Evolutionary conservation across 64 coral and sea anemone genomes (phyloP).

Genomic region (Montipora foliosa): DNA sequence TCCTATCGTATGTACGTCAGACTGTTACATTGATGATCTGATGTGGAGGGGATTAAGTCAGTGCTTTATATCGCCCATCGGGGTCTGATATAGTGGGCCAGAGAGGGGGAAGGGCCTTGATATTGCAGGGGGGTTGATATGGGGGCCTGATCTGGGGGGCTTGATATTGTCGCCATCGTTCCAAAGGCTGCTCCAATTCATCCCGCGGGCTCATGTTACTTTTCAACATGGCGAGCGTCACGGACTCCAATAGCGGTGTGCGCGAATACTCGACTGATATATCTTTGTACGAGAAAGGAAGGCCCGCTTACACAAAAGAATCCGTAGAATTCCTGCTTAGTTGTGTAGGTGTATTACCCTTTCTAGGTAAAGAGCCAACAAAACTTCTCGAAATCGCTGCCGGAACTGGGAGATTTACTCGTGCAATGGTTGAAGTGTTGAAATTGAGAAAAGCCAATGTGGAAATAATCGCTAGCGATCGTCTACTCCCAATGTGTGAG

Average conservation of each 20-base stretch:
- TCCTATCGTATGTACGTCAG: too few species aligned
- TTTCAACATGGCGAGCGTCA: constrained; percentile 6
- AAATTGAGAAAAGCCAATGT: constrained; percentile 15
- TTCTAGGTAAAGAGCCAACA: constrained; percentile 7
- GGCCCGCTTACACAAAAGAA: constrained; percentile 81
- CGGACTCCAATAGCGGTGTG: background rate
- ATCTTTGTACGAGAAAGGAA: constrained; percentile 83
- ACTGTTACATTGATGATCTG: too few species aligned
- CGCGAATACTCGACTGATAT: constrained; percentile 40
- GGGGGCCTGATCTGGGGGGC: too few species aligned
- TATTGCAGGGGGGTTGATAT: too few species aligned
- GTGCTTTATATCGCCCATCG: too few species aligned
- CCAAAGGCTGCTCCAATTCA: too few species aligned
- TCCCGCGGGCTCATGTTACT: background rate
- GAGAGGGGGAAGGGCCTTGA: too few species aligned
- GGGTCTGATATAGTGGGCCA: too few species aligned
- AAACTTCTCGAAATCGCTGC: constrained; percentile 87
- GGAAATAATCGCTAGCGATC: constrained; percentile 77
- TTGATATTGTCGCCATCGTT: too few species aligned
- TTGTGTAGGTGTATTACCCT: constrained; percentile 50
- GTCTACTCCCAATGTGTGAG: constrained; percentile 75
- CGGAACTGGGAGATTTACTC: constrained; percentile 90
- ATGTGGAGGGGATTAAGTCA: too few species aligned
- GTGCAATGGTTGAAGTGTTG: constrained; percentile 57
- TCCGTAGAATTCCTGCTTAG: constrained; percentile 81